Base-by-base conservation (phyloP, 2,113 vertebrate species). In the Rousettus leschenaultii region DNA sequence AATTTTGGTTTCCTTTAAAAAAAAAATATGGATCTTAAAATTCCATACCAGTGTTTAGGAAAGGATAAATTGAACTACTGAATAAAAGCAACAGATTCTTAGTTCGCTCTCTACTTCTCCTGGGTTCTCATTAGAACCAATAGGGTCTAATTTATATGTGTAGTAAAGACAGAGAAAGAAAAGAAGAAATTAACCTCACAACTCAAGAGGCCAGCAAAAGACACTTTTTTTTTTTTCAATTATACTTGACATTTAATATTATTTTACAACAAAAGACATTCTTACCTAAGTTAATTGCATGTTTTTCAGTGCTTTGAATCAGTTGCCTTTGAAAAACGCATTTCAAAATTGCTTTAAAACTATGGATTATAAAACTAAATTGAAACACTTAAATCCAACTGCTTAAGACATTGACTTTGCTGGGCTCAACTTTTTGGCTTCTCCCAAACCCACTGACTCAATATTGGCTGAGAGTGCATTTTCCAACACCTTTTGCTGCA, bases 31-130 rank as follows among this genome's bases (percentile, higher is more conserved):
- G 28, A 83, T 93, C 43, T 87, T 95, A 86, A 75, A 45, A 65
- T 97, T 75, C 92, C n/a, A 87, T 13, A 68, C 11, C 9, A 48
- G 28, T 33, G 26, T 88, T 86, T 88, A 85, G 65, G 35, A 96
- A 86, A 35, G 7, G 43, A 77, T 71, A 87, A 84, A 79, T 0
- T 38, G 55, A 53, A 74, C 0, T 3, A 7, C 0, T 94, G 3
- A 13, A 40, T 57, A 90, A 82, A 79, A 95, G 57, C 14, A 79
- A 68, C 1, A 66, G 16, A 57, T 92, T 91, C 19, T 68, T 88
- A 59, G 14, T 86, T 74, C 51, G n/a, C 22, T 77, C 33, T 57
- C n/a, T 66, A 15, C 13, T 86, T 66, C 12, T 16, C 55, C 70
- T 35, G 61, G 66, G 43, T 59, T 89, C 59, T 77, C 12, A 13